Conservation (phyloP, 37 sponge, comb jelly and placozoan genomes). For the Halisarca cf. caerulea region DNA sequence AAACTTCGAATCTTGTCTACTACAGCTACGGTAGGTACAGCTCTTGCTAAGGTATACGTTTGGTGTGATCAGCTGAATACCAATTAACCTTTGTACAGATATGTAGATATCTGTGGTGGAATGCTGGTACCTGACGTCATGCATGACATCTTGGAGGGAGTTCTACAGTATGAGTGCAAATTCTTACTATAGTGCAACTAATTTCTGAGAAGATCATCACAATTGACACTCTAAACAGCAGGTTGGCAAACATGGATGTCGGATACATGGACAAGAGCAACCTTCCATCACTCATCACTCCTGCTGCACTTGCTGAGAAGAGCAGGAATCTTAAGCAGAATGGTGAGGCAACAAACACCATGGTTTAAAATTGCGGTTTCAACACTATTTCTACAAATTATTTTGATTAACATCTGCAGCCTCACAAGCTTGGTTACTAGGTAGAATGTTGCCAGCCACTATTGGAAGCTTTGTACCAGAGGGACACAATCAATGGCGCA, state of each 20-base stretch:
- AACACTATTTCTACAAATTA: too few species aligned
- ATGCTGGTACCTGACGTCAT: conserved; percentile 22
- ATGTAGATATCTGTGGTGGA: conserved; percentile 8
- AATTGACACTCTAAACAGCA: neutral
- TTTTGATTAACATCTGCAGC: too few species aligned
- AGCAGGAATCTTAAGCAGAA: neutral
- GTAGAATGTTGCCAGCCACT: neutral
- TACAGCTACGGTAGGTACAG: neutral
- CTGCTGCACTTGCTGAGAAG: neutral
- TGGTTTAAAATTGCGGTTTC: too few species aligned
- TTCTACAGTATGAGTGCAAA: conserved; percentile 21
- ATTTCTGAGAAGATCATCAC: neutral
- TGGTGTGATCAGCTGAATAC: neutral
- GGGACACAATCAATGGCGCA: neutral
- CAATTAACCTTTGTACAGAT: neutral
- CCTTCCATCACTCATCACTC: neutral
- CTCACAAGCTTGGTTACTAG: neutral
- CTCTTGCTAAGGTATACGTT: neutral
- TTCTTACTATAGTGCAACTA: neutral
- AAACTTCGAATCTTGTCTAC: neutral
- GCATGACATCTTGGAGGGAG: conserved; percentile 29
- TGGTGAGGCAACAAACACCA: neutral
- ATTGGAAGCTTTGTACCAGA: conserved; percentile 8
- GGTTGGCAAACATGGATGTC: neutral
- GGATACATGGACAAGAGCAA: conserved; percentile 5